Evolutionary conservation across 2,113 vertebrate species (phyloP).

Genomic region (Mixornis gularis): DNA sequence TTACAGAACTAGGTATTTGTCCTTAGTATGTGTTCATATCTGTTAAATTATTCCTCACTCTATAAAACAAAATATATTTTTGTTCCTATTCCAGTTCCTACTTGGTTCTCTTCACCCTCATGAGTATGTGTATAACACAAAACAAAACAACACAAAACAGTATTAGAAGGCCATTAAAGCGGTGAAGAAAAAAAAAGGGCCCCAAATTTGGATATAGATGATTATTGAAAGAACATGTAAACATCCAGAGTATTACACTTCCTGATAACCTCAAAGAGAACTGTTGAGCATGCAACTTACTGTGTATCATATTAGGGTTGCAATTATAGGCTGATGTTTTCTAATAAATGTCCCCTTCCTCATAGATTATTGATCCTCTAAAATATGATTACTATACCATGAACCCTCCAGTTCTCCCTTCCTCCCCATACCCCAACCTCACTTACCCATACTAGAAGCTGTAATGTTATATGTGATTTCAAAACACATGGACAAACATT

Average conservation of each 20-base stretch:
- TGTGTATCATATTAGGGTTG: neutral
- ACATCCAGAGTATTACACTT: neutral
- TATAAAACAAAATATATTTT: neutral
- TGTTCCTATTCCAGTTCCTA: neutral
- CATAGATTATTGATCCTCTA: neutral
- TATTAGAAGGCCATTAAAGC: neutral
- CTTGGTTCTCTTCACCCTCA: neutral
- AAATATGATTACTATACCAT: neutral
- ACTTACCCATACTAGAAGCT: neutral
- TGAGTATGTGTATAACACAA: neutral
- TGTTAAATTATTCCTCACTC: neutral
- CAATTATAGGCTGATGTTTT: neutral
- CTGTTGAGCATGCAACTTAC: neutral
- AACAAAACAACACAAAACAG: neutral
- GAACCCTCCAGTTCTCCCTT: neutral
- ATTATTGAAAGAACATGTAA: neutral
- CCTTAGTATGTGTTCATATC: neutral
- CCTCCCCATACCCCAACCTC: fast-evolving
- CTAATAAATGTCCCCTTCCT: neutral
- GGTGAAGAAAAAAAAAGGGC: neutral
- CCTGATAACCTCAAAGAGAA: neutral
- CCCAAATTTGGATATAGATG: neutral
- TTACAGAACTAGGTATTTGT: neutral
- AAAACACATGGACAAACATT: neutral
- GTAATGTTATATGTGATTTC: neutral